Evolutionary conservation across 2,888 invertebrate genomes (phyloP).

Genomic region (Anthophora plumipes): DNA sequence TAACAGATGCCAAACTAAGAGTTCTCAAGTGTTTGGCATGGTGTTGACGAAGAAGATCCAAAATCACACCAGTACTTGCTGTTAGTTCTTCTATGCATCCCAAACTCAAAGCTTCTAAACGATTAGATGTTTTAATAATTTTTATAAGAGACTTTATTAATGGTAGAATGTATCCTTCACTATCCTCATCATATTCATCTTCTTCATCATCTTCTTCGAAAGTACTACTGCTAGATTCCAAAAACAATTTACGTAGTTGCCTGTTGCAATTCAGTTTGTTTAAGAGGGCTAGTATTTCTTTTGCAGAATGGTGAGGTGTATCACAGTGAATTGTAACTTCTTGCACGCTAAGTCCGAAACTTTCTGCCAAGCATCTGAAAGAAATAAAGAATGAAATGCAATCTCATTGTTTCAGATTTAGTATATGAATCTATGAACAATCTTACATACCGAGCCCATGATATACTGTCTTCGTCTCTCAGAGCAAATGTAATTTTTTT

Average conservation of each 20-base stretch:
- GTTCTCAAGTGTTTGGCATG: slow-evolving; percentile 87
- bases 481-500: slow-evolving; percentile 83
- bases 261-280: slow-evolving; percentile 81
- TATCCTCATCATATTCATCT: slow-evolving; percentile 65
- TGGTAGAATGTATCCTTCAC: slow-evolving; percentile 63
- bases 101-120: slow-evolving; percentile 85
- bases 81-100: slow-evolving; percentile 86
- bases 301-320: slow-evolving; percentile 78
- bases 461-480: slow-evolving; percentile 80
- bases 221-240: slow-evolving; percentile 81
- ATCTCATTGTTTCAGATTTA: neutral
- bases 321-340: slow-evolving; percentile 84
- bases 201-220: slow-evolving; percentile 69
- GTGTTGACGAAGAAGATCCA: slow-evolving; percentile 83
- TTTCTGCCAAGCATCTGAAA: slow-evolving; percentile 80
- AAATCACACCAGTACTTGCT: slow-evolving; percentile 83
- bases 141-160: slow-evolving; percentile 82
- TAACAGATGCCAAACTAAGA: slow-evolving; percentile 90
- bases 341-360: slow-evolving; percentile 83
- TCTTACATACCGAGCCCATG: slow-evolving; percentile 79
- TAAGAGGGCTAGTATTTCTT: slow-evolving; percentile 79
- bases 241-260: slow-evolving; percentile 81
- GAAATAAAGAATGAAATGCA: neutral
- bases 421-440: neutral
- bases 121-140: slow-evolving; percentile 84